Conservation (phyloP, 2,113 vertebrate genomes). For the Colossoma macropomum region DNA sequence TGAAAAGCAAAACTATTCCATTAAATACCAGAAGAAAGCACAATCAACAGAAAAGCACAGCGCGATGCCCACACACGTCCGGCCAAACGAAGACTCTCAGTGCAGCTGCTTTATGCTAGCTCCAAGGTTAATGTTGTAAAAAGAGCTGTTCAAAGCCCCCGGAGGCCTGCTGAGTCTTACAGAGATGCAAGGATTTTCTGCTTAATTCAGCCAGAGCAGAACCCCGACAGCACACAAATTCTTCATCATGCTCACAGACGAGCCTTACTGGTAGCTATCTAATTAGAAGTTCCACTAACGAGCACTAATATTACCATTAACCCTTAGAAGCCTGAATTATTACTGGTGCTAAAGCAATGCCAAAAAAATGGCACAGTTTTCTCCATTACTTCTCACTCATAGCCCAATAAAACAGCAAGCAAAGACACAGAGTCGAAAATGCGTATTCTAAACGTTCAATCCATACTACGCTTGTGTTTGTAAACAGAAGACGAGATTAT, state of each 20-base stretch:
- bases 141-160: neutral
- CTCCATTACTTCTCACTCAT: neutral
- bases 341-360: no score
- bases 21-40: neutral
- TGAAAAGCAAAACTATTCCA: neutral
- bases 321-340: no score
- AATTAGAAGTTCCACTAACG: neutral
- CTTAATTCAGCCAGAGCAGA: neutral
- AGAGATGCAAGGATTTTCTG: neutral
- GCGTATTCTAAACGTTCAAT: no score
- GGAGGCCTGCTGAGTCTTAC: neutral
- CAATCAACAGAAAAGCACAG: neutral
- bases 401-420: no score
- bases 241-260: neutral
- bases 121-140: conserved; percentile 8
- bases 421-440: no score
- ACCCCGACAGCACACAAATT: neutral
- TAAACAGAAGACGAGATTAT: no score
- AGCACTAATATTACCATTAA: neutral
- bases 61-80: neutral
- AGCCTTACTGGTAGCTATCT: neutral
- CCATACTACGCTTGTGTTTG: no score
- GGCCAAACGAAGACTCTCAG: neutral
- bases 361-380: neutral
- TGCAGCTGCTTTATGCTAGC: neutral